Evolutionary conservation across 2,888 invertebrate species (phyloP).

Genomic region (Polydrusus cervinus): DNA sequence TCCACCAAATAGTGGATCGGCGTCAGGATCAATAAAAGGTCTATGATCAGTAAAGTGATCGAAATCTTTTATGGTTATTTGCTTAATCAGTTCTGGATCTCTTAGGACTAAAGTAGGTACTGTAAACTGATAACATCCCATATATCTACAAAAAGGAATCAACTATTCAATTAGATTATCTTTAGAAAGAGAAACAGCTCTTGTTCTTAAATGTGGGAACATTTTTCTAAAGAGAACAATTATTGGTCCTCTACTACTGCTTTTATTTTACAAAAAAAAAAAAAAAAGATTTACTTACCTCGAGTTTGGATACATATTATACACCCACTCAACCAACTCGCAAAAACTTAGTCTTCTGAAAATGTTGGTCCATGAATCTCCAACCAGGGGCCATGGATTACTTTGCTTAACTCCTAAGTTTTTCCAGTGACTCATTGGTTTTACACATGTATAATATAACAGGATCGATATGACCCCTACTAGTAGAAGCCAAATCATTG

Average conservation of each 20-base stretch:
- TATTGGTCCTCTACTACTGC: too few relatives aligned
- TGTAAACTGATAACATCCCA: conserved; percentile 59
- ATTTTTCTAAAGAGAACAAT: too few relatives aligned
- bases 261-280: background rate
- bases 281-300: conserved; percentile 50
- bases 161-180: too few relatives aligned
- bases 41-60: conserved; percentile 74
- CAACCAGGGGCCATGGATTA: conserved; percentile 46
- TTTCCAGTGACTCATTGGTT: conserved; percentile 50
- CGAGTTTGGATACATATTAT: conserved; percentile 54
- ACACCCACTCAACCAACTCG: conserved; percentile 53
- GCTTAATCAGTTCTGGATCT: conserved; percentile 76
- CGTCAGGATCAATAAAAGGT: conserved; percentile 61
- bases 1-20: conserved; percentile 72
- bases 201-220: too few relatives aligned
- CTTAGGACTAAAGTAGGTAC: conserved; percentile 72
- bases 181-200: too few relatives aligned
- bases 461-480: conserved; percentile 19
- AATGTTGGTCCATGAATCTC: conserved; percentile 43
- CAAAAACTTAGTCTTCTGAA: conserved; percentile 41
- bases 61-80: conserved; percentile 75
- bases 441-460: conserved; percentile 34
- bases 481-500: conserved; percentile 37
- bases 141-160: conserved; percentile 56
- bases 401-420: conserved; percentile 49